phyloP scores from a whole-genome alignment of 2,888 invertebrate species.

The Mesochorus sp. region DNA sequence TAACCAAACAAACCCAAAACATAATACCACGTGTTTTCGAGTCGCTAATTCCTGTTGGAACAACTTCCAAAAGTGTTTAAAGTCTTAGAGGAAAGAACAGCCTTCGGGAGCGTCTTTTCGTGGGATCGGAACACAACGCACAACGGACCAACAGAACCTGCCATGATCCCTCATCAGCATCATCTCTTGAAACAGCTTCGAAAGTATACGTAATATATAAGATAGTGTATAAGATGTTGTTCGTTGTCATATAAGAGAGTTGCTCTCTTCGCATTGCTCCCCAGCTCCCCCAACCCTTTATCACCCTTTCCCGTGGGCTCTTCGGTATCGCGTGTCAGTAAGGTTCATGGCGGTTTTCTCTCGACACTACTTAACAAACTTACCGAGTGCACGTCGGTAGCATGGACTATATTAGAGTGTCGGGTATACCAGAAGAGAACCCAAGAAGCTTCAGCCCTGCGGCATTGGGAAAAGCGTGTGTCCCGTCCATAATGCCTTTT shows the following conservation, averaged over 20 bases:
- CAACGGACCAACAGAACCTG: background rate
- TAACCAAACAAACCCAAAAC: too few species aligned
- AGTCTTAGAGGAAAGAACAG: constrained; percentile 51
- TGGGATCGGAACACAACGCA: background rate
- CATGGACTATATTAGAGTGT: constrained; percentile 45
- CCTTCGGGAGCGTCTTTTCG: constrained; percentile 3
- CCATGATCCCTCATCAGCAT: constrained; percentile 52
- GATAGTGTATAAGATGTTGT: constrained; percentile 37
- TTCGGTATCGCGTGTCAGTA: constrained; percentile 77
- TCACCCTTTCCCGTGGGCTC: constrained; percentile 41
- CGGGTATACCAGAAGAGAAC: constrained; percentile 17
- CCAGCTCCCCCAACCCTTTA: background rate
- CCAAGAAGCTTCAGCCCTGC: constrained; percentile 39
- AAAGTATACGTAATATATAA: constrained; percentile 54
- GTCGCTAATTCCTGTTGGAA: background rate
- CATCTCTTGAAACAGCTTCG: constrained; percentile 47
- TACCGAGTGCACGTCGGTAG: constrained; percentile 68
- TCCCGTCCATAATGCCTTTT: constrained; percentile 60
- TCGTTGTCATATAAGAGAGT: constrained; percentile 29
- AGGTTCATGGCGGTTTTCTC: constrained; percentile 78
- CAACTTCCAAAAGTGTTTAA: constrained; percentile 8
- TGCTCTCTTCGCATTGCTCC: background rate
- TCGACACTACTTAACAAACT: constrained; percentile 81
- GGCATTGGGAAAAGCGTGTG: constrained; percentile 60
- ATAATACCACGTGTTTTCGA: background rate